Evolutionary conservation across 2,797 vertebrate genomes (phyloP).

Genomic region (Gila robusta): DNA sequence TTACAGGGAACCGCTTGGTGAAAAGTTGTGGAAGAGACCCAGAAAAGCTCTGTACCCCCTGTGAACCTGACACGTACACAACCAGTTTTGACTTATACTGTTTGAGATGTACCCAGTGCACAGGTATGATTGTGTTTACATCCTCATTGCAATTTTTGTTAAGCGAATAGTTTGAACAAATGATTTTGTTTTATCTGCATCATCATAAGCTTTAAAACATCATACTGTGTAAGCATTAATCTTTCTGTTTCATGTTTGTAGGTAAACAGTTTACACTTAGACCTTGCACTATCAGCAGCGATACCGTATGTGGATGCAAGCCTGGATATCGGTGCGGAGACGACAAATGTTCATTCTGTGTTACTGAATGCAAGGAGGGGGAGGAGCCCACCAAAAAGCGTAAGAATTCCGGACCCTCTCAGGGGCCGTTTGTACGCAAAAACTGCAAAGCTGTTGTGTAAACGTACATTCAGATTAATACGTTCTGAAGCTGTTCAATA

Average conservation of each 20-base stretch:
- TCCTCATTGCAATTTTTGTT: neutral
- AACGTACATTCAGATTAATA: neutral
- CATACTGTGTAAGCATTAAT: neutral
- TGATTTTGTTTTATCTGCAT: neutral
- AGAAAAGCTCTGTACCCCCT: constrained; percentile 68
- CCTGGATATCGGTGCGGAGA: constrained; percentile 70
- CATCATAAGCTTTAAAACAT: neutral
- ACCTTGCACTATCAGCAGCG: constrained; percentile 60
- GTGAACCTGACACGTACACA: constrained; percentile 55
- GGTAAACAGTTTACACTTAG: constrained; percentile 56
- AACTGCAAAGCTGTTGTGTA: too few relatives aligned
- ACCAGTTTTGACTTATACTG: accelerated
- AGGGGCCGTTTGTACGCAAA: neutral
- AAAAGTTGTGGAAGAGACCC: accelerated
- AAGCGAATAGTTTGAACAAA: neutral
- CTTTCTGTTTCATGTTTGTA: constrained; percentile 49
- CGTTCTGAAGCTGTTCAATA: neutral
- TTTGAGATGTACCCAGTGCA: constrained; percentile 66
- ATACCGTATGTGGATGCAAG: constrained; percentile 76
- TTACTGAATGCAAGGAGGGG: constrained; percentile 66
- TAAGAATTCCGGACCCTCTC: constrained; percentile 58
- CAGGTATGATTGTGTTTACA: constrained; percentile 65
- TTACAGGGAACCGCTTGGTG: constrained; percentile 71
- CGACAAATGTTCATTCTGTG: constrained; percentile 67
- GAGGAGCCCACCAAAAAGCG: constrained; percentile 67